Evolutionary conservation across 2,113 vertebrate genomes (phyloP).

Genomic region (Phalacrocorax aristotelis): DNA sequence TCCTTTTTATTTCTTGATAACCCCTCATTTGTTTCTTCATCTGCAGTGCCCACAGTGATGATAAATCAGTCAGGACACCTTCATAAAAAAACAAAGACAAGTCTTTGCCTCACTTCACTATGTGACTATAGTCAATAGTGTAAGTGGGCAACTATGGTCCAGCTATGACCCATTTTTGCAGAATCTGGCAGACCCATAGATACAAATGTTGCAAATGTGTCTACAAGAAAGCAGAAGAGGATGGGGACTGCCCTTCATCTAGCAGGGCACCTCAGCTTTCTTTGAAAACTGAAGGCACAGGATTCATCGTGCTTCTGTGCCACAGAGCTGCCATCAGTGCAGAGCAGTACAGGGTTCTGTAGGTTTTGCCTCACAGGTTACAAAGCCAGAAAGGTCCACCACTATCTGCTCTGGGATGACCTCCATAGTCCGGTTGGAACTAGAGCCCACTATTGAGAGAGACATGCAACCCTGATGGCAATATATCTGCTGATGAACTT

Average conservation of each 20-base stretch:
- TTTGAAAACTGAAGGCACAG: neutral
- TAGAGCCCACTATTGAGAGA: accelerated
- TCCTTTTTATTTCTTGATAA: neutral
- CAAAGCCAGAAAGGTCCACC: neutral
- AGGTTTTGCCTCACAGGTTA: neutral
- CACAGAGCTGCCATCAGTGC: neutral
- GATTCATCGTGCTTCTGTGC: accelerated
- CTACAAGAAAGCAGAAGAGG: neutral
- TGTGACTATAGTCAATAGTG: too few relatives aligned
- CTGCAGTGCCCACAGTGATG: neutral
- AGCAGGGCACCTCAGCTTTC: neutral
- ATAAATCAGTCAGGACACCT: neutral
- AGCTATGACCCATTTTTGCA: neutral
- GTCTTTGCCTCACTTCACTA: neutral
- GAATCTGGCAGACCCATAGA: neutral
- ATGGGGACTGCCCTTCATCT: neutral
- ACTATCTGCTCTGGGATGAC: neutral
- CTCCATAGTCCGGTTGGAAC: neutral
- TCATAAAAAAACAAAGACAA: neutral
- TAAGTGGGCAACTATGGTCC: too few relatives aligned
- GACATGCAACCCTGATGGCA: neutral
- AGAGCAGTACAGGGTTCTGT: neutral
- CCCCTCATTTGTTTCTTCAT: neutral
- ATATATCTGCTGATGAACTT: neutral
- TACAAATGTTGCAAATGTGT: neutral